Percentiles rank a stretch among this genome's conserved stretches.
Conservation (phyloP, 2,888 invertebrate species). For the Hyppa rectilinea region DNA sequence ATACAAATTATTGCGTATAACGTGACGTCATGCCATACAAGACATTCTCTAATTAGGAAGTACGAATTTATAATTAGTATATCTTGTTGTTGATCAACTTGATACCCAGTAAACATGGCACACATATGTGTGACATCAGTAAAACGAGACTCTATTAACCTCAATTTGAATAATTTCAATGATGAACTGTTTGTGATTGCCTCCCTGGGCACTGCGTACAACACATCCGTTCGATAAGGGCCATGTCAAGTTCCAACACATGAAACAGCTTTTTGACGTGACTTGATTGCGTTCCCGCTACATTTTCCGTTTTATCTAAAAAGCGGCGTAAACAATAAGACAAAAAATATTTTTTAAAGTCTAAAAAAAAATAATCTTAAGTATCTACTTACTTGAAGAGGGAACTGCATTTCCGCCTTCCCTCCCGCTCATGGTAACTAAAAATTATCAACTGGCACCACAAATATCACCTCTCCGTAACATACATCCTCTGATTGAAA, state of each 20-base stretch:
- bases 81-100: conserved; percentile 84
- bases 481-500: conserved; percentile 83
- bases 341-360: conserved; percentile 33
- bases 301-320: conserved; percentile 17
- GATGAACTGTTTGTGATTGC: conserved; percentile 85
- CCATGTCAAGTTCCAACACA: conserved; percentile 77
- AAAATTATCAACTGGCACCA: conserved; percentile 84
- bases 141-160: conserved; percentile 88
- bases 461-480: conserved; percentile 86
- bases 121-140: conserved; percentile 89
- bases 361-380: conserved; percentile 69
- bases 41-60: conserved; percentile 77
- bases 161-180: conserved; percentile 88
- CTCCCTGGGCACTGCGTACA: conserved; percentile 81
- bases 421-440: conserved; percentile 89
- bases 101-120: conserved; percentile 85
- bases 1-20: conserved; percentile 69
- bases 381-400: conserved; percentile 87
- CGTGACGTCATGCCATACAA: conserved; percentile 70
- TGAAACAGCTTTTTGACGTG: conserved; percentile 73
- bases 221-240: conserved; percentile 86
- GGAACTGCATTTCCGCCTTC: conserved; percentile 90
- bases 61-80: conserved; percentile 78
- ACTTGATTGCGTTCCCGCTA: conserved; percentile 62
- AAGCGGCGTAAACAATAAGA: conserved; percentile 63